Evolutionary conservation across 2,888 invertebrate genomes (phyloP).

Genomic region (Flabesymbios commensalis): DNA sequence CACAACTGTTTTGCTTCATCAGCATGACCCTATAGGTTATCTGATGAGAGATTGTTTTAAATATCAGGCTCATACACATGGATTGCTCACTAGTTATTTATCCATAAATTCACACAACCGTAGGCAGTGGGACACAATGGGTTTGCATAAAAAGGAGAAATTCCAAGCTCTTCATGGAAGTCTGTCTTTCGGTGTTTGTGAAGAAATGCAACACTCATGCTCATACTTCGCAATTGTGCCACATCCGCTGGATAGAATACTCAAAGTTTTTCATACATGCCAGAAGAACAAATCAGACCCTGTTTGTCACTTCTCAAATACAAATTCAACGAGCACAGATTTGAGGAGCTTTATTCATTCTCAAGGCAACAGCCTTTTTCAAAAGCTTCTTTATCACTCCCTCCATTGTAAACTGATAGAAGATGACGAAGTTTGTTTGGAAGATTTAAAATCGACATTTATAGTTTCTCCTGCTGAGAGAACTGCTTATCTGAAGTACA

Average conservation of each 20-base stretch:
- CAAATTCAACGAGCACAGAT: not conserved
- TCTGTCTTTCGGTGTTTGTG: conserved; percentile 17
- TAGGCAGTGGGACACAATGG: conserved; percentile 11
- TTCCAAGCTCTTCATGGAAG: conserved; percentile 14
- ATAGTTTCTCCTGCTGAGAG: conserved; percentile 3
- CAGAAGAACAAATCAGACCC: not conserved
- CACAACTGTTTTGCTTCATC: conserved; percentile 6
- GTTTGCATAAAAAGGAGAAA: not conserved
- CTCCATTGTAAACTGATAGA: conserved; percentile 15
- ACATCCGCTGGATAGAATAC: conserved; percentile 15
- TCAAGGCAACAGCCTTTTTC: conserved; percentile 8
- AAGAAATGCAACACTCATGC: conserved; percentile 1
- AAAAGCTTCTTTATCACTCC: conserved; percentile 15
- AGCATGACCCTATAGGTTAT: conserved; percentile 12
- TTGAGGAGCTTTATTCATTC: not conserved
- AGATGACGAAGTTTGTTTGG: conserved; percentile 13
- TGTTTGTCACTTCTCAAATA: not conserved
- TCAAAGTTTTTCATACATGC: conserved; percentile 6
- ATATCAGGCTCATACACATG: not conserved
- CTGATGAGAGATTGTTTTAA: conserved; percentile 12
- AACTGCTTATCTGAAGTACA: conserved; percentile 1
- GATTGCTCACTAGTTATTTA: not conserved
- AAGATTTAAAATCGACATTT: conserved; percentile 5
- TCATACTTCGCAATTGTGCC: conserved; percentile 2
- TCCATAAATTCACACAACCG: conserved; percentile 6